These are phyloP conservation scores for Sminthopsis crassicaudata DNA, from an alignment of 2,113 vertebrate species.

Conservation along the genomic window DNA sequence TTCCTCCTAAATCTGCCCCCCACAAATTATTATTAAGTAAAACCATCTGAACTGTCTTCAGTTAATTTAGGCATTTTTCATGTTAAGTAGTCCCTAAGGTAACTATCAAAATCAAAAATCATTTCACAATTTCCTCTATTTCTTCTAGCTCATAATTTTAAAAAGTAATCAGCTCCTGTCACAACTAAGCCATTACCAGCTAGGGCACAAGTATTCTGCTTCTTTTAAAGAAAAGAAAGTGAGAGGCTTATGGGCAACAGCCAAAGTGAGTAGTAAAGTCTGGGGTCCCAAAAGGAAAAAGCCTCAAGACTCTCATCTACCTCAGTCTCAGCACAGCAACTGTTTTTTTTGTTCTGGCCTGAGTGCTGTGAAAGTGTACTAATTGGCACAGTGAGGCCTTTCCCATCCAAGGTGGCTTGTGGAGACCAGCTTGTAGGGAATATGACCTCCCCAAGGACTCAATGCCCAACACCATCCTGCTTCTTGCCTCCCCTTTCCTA, in stretches of 20 bases:
- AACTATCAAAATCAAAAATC: neutral
- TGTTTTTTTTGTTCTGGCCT: neutral
- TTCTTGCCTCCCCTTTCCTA: neutral
- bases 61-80: neutral
- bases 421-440: neutral
- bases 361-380: neutral
- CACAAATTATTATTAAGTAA: neutral
- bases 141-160: neutral
- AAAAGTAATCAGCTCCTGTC: neutral
- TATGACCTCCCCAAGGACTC: neutral
- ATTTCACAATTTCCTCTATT: neutral
- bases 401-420: neutral
- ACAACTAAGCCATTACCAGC: neutral
- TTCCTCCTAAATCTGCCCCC: neutral
- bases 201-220: neutral
- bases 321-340: neutral
- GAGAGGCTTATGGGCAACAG: no score
- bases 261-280: neutral
- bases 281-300: neutral
- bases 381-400: neutral
- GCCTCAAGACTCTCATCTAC: no score
- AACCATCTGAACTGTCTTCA: neutral
- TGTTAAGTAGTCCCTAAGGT: neutral
- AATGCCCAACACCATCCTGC: neutral
- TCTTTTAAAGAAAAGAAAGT: neutral